Conservation (phyloP, 1,140 invertebrate genomes). For the Drosophila rufa region DNA sequence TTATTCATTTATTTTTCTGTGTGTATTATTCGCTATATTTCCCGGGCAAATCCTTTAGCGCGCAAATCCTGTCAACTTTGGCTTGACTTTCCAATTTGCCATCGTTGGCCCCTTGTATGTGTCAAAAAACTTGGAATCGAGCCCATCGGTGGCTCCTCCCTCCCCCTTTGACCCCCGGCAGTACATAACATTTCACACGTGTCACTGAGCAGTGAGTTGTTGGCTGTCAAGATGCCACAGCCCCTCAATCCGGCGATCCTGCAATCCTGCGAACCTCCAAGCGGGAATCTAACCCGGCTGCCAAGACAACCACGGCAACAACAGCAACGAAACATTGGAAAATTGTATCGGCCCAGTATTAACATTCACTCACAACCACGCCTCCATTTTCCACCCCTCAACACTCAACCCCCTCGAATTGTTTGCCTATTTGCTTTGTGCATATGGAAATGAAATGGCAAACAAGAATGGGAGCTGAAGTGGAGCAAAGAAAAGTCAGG, state of each 20-base stretch:
- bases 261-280: slow-evolving; percentile 1
- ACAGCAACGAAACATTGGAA: slow-evolving; percentile 13
- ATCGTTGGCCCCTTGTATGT: slow-evolving; percentile 61
- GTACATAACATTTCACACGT: slow-evolving; percentile 72
- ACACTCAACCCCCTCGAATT: slow-evolving; percentile 32
- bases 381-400: slow-evolving; percentile 6
- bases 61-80: slow-evolving; percentile 75
- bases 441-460: slow-evolving; percentile 82
- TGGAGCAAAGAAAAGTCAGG: slow-evolving; percentile 56
- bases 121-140: slow-evolving; percentile 66
- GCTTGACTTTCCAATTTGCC: slow-evolving; percentile 74
- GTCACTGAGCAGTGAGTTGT: slow-evolving; percentile 78
- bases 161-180: slow-evolving; percentile 30
- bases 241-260: slow-evolving; percentile 16
- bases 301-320: slow-evolving; percentile 51
- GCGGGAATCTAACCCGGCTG: slow-evolving; percentile 34
- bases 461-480: slow-evolving; percentile 57
- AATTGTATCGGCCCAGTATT: slow-evolving; percentile 44
- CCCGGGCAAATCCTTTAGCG: slow-evolving; percentile 63
- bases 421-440: slow-evolving; percentile 80
- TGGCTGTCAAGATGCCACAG: slow-evolving; percentile 61
- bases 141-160: background rate
- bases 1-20: background rate
- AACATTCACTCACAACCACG: slow-evolving; percentile 30
- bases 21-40: slow-evolving; percentile 45